A percentile compares a stretch with the other conserved stretches of the same genome.
phyloP scores from a whole-genome alignment of 2,797 vertebrate species.

The Anguilla anguilla region DNA sequence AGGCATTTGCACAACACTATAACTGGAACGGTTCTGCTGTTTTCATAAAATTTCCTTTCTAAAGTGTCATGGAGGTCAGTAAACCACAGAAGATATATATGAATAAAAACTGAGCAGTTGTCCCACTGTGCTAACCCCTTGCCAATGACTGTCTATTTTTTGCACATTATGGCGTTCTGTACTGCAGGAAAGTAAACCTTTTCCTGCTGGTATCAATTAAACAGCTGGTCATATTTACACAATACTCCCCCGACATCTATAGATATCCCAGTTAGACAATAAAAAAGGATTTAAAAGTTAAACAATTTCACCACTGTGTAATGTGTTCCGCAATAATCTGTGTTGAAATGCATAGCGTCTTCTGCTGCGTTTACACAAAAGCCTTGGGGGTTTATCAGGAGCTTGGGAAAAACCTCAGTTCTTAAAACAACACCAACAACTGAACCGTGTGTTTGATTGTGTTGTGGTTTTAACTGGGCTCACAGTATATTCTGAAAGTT shows the following conservation, averaged over 20 bases:
- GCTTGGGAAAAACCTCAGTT: background rate
- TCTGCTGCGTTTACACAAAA: background rate
- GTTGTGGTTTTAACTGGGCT: background rate
- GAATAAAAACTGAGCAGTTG: background rate
- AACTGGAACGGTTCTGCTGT: background rate
- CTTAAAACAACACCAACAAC: background rate
- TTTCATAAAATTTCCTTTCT: background rate
- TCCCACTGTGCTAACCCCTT: background rate
- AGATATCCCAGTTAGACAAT: background rate
- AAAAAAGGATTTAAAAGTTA: slow-evolving; percentile 1
- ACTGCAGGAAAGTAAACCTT: background rate
- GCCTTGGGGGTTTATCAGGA: background rate
- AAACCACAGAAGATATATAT: background rate
- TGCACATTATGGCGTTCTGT: background rate
- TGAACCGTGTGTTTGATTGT: background rate
- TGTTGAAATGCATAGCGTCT: background rate
- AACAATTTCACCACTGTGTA: background rate
- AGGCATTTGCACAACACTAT: background rate
- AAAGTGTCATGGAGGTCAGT: background rate
- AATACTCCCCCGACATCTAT: background rate
- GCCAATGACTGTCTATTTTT: background rate
- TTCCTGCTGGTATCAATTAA: slow-evolving; percentile 6
- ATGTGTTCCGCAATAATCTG: slow-evolving; percentile 13
- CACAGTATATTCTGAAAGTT: background rate
- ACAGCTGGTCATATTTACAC: background rate